These are phyloP conservation scores for Sarcophaga subvicina DNA, from an alignment of 2,888 invertebrate species.

Conservation along the genomic window DNA sequence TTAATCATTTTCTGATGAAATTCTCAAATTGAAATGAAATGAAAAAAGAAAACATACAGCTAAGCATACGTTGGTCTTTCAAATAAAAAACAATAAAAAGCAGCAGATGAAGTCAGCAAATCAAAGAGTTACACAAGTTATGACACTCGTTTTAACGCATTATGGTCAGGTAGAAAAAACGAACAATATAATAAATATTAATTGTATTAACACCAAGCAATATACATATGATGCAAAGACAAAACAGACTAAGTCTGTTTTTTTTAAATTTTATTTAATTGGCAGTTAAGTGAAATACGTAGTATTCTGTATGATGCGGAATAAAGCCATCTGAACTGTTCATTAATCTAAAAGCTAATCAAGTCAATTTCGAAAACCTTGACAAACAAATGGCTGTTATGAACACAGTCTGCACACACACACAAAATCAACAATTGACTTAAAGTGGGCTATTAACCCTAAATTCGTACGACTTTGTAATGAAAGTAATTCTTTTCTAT, in stretches of 20 bases:
- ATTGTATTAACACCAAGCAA: slow-evolving; percentile 52
- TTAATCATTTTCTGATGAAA: slow-evolving; percentile 63
- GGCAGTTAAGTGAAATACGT: no score
- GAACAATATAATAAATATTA: slow-evolving; percentile 8
- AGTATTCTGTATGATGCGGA: no score
- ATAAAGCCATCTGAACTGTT: no score
- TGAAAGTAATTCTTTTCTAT: no score
- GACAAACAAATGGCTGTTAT: no score
- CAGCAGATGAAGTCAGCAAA: not conserved
- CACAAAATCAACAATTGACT: no score
- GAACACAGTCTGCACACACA: no score
- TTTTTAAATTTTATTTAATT: no score
- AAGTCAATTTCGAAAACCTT: no score
- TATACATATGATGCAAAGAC: not conserved
- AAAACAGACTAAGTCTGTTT: slow-evolving; percentile 16
- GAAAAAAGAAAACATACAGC: slow-evolving; percentile 1
- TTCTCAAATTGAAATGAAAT: slow-evolving; percentile 16
- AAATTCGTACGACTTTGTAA: no score
- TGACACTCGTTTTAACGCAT: slow-evolving; percentile 21
- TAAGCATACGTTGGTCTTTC: not conserved
- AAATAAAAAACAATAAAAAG: not conserved
- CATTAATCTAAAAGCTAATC: no score
- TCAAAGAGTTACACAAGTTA: slow-evolving; percentile 25
- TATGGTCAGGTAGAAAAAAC: not conserved
- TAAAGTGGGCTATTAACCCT: no score